Evolutionary conservation across 2,113 vertebrate genomes (phyloP).

Genomic region (Prinia subflava): DNA sequence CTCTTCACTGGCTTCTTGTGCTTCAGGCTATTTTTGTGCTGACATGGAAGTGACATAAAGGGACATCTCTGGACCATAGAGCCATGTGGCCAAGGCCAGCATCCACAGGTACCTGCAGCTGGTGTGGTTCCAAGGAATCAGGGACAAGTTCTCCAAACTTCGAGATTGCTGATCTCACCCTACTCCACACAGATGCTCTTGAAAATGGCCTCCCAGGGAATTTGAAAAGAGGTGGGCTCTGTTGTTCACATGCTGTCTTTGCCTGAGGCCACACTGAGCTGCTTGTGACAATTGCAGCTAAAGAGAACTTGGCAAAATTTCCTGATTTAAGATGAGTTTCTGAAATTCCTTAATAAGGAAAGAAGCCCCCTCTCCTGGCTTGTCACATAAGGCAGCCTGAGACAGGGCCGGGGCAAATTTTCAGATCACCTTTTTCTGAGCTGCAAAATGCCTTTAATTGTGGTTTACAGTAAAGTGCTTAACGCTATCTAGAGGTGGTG

Average conservation of each 20-base stretch:
- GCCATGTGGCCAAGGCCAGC: background rate
- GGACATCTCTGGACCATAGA: background rate
- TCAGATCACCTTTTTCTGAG: background rate
- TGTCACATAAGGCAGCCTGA: background rate
- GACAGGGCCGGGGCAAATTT: background rate
- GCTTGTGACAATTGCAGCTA: background rate
- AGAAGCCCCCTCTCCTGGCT: background rate
- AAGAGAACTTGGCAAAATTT: background rate
- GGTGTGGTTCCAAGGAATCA: background rate
- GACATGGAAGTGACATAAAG: background rate
- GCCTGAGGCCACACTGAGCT: background rate
- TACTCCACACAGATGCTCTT: background rate
- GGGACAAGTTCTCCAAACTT: background rate
- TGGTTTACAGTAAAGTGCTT: background rate
- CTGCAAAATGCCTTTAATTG: background rate
- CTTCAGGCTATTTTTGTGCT: background rate
- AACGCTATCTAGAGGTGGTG: background rate
- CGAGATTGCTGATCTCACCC: background rate
- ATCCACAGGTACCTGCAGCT: background rate
- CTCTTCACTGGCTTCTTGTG: background rate
- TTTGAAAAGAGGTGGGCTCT: background rate
- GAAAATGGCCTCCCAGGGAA: background rate
- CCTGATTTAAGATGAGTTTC: background rate
- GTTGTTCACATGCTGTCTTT: background rate
- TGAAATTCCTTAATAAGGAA: background rate